Conservation (phyloP, 2,888 invertebrate species). For the Nebria brevicollis region DNA sequence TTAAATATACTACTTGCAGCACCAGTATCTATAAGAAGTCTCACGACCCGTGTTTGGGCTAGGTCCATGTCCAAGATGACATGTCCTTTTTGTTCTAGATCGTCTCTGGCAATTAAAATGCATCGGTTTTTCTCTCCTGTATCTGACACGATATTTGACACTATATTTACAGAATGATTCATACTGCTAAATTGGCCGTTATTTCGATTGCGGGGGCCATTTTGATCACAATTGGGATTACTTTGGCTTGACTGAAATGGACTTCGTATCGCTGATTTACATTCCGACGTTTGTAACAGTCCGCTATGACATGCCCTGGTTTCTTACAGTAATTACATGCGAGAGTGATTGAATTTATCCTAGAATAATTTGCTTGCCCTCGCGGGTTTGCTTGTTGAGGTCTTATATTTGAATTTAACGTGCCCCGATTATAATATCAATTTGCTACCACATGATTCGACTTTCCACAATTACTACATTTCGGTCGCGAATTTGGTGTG, state of each 20-base stretch:
- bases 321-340: constrained; percentile 33
- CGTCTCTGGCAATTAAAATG: neutral
- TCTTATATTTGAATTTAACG: neutral
- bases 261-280: neutral
- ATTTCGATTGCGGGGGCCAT: neutral
- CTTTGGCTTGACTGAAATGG: neutral
- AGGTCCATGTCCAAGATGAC: neutral
- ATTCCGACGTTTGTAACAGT: constrained; percentile 23
- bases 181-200: too few relatives aligned
- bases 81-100: neutral
- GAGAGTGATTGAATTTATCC: neutral
- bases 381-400: neutral
- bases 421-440: neutral
- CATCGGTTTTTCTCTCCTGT: neutral
- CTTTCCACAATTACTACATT: neutral
- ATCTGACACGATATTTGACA: neutral
- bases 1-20: neutral
- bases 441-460: neutral
- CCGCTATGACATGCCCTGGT: constrained; percentile 16
- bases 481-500: neutral
- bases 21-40: neutral
- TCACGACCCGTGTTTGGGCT: neutral
- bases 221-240: neutral
- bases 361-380: neutral
- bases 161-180: neutral